Evolutionary conservation across 2,888 invertebrate species (phyloP), one percentile per base, ranked within the genome.

Genomic region (Epiblema foenella): DNA sequence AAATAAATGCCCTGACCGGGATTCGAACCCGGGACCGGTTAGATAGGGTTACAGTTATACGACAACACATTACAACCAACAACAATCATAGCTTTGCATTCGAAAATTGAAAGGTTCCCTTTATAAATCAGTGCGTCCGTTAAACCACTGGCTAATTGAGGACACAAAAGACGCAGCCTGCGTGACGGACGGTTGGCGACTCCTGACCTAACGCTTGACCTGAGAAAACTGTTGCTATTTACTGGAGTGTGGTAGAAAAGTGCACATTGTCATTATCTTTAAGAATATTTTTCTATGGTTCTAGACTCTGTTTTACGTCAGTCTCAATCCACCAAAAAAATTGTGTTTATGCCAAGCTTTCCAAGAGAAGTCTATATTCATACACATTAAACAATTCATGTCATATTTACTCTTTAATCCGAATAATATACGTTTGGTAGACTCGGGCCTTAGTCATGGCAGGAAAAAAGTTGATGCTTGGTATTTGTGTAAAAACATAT

Each of bases 131-230:
- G 74, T 69, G 74, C 73, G 69, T 68, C 77, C 75, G 78, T 77
- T 77, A 74, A 74, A 77, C 75, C 75, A 56, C 77, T 57, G 74
- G 42, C 60, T 69, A 72, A 51, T 63, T 60, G 58, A 54, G 57
- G 42, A 56, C 37, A 73, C 75, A 77, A 77, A 74, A 74, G 76
- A 72, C 60, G 73, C 77, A 71, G 62, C 11, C 20, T 24, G 66
- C 77, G 77, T 77, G 76, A 77, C 77, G 72, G 66, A 49, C 76
- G 58, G 77, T 77, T 77, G 76, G 74, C 62, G 75, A 76, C 77
- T 74, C 66, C 74, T 74, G 77, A 75, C 78, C 75, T 77, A 75
- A 74, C 74, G 76, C 76, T 68, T 68, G 56, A 68, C 68, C 62
- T 54, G 62, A 17, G 12, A 52, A 68, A 52, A 54, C 39, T 68